A percentile compares a stretch with the other conserved stretches of the same genome.
Conservation (phyloP, 2,797 vertebrate species). For the Phoebastria nigripes region DNA sequence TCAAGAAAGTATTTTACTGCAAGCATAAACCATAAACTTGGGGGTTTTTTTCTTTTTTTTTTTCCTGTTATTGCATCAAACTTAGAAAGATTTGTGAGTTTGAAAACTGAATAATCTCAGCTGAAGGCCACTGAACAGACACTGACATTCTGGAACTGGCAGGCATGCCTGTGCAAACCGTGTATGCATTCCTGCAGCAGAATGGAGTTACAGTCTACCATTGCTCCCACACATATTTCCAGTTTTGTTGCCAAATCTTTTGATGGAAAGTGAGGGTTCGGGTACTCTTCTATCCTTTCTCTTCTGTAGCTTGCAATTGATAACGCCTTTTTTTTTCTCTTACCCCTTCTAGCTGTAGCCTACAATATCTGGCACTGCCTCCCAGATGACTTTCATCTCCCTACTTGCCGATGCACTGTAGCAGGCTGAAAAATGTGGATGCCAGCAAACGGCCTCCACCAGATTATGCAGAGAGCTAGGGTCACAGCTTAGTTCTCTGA, state of each 20-base stretch:
- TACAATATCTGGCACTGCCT: not conserved
- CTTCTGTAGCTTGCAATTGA: not conserved
- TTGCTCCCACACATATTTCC: not conserved
- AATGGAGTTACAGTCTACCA: not conserved
- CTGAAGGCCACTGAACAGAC: not conserved
- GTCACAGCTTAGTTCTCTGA: not conserved
- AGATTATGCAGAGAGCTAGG: not conserved
- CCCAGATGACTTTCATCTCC: not conserved
- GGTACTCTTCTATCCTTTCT: not conserved
- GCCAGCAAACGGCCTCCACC: not conserved
- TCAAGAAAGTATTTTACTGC: not conserved
- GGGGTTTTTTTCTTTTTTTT: accelerated
- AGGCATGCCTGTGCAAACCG: not conserved
- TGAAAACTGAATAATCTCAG: not conserved
- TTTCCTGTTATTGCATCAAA: not conserved
- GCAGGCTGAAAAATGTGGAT: not conserved
- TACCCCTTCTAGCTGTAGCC: not conserved
- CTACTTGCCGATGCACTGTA: not conserved
- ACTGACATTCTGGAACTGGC: not conserved
- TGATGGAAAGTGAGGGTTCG: not conserved
- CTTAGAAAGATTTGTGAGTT: not conserved
- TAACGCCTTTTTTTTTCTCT: not conserved
- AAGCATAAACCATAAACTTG: not conserved
- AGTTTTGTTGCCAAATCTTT: not conserved
- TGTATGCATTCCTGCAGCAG: not conserved